Evolutionary conservation across 2,888 invertebrate genomes (phyloP).

Genomic region (Caenorhabditis macrosperma): DNA sequence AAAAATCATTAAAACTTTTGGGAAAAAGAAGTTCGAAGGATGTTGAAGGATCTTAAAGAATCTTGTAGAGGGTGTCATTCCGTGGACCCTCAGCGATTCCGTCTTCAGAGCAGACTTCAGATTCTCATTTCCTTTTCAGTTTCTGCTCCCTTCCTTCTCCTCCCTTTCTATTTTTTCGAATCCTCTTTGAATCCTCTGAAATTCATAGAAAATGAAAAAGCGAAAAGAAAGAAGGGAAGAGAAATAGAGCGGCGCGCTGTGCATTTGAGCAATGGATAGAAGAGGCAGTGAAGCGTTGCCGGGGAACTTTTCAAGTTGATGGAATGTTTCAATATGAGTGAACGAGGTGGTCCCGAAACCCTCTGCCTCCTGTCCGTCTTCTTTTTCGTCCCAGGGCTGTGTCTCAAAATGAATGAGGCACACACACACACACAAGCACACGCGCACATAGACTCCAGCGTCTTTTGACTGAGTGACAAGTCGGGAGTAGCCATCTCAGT

Average conservation of each 20-base stretch:
- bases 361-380: constrained; percentile 13
- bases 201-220: constrained; percentile 5
- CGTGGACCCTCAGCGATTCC: too few relatives aligned
- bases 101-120: too few relatives aligned
- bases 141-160: background rate
- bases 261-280: background rate
- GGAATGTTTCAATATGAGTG: constrained; percentile 57
- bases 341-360: constrained; percentile 57
- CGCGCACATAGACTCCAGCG: constrained; percentile 33
- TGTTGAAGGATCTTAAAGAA: too few relatives aligned
- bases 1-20: too few relatives aligned
- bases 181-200: background rate
- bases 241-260: constrained; percentile 1
- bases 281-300: constrained; percentile 43
- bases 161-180: background rate
- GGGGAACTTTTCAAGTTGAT: constrained; percentile 51
- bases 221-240: constrained; percentile 10
- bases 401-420: constrained; percentile 51
- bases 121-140: too few relatives aligned
- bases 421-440: too few relatives aligned
- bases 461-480: constrained; percentile 57
- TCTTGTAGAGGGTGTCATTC: too few relatives aligned
- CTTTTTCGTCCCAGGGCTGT: background rate
- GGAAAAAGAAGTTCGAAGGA: too few relatives aligned
- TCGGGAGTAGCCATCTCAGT: constrained; percentile 56